phyloP scores from a whole-genome alignment of 2,113 vertebrate genomes.

The Eudyptes chrysolophus region DNA sequence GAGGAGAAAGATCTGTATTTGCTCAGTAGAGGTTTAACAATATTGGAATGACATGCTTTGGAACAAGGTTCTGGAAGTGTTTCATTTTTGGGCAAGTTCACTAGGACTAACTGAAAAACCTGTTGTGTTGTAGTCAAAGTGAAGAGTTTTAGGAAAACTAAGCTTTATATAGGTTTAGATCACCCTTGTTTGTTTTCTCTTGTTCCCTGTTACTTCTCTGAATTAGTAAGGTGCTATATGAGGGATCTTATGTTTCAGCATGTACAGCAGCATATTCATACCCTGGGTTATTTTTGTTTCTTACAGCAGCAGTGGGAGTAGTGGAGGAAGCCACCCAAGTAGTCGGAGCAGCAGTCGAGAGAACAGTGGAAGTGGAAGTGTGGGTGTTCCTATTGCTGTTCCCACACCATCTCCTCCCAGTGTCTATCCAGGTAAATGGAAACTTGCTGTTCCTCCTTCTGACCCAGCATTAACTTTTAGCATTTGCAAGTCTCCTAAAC shows the following conservation, averaged over 20 bases:
- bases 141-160: not conserved
- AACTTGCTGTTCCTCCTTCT: not conserved
- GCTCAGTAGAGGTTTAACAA: not conserved
- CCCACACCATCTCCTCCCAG: slow-evolving; percentile 94
- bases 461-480: not conserved
- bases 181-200: not conserved
- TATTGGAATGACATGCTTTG: not conserved
- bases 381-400: slow-evolving; percentile 91
- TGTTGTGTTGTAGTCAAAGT: not conserved
- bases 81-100: not conserved
- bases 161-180: not conserved
- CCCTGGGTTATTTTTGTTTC: slow-evolving; percentile 46
- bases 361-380: slow-evolving; percentile 98
- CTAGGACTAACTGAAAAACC: not conserved
- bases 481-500: not conserved
- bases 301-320: slow-evolving; percentile 92
- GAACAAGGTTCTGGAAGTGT: not conserved
- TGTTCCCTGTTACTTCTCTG: not conserved
- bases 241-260: not conserved
- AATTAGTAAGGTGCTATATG: not conserved
- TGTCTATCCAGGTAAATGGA: slow-evolving; percentile 90
- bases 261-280: not conserved
- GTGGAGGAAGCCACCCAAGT: slow-evolving; percentile 96
- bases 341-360: slow-evolving; percentile 98
- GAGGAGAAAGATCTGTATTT: not conserved